Evolutionary conservation across 2,113 vertebrate species (phyloP).

Genomic region (Bagarius yarrelli): DNA sequence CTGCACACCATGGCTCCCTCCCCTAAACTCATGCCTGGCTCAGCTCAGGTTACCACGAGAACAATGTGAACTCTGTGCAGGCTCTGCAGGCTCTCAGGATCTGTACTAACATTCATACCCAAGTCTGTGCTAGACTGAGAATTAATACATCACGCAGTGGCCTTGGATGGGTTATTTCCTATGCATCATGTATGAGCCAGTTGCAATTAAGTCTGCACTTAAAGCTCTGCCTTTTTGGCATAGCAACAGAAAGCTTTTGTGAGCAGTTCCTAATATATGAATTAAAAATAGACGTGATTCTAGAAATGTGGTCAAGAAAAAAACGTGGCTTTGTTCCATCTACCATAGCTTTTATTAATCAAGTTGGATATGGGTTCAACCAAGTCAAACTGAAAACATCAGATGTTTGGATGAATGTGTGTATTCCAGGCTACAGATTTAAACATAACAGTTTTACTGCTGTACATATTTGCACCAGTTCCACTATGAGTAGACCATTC

Average conservation of each 20-base stretch:
- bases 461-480: conserved; percentile 28
- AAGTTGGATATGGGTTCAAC: neutral
- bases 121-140: conserved; percentile 35
- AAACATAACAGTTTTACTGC: neutral
- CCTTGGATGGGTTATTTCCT: conserved; percentile 46
- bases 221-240: conserved; percentile 13
- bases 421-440: neutral
- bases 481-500: conserved; percentile 31
- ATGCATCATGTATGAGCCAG: conserved; percentile 36
- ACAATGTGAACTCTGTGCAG: conserved; percentile 53
- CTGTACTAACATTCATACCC: conserved; percentile 50
- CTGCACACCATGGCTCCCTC: conserved; percentile 21
- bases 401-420: neutral
- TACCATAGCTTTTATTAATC: neutral
- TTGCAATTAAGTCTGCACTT: conserved; percentile 34
- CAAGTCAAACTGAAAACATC: neutral
- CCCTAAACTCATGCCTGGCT: conserved; percentile 21
- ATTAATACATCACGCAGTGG: conserved; percentile 43
- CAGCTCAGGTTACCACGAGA: conserved; percentile 43
- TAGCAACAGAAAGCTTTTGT: conserved; percentile 25
- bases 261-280: neutral
- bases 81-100: conserved; percentile 38
- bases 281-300: conserved; percentile 4
- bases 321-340: neutral
- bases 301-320: neutral